Evolutionary conservation across 2,113 vertebrate species (phyloP).

Genomic region (Scomber scombrus): DNA sequence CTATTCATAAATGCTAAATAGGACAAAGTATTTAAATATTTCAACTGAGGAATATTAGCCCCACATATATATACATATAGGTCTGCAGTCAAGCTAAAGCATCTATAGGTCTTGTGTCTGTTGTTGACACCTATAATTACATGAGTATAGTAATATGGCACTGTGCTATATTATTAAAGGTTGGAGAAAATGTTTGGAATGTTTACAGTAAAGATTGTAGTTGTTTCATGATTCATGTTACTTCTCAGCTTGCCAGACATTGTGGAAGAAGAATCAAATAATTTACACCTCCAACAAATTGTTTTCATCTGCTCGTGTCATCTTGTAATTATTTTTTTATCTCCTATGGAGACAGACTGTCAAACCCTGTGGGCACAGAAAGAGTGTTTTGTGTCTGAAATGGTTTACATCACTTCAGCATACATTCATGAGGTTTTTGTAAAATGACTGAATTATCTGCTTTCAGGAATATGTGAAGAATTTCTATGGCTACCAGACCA

Average conservation of each 20-base stretch:
- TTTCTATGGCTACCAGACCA: slow-evolving; percentile 65
- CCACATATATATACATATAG: too few species aligned
- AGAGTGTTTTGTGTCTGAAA: too few species aligned
- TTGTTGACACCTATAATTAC: slow-evolving; percentile 47
- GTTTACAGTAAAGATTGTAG: slow-evolving; percentile 42
- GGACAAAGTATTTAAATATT: too few species aligned
- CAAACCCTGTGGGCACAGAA: not conserved
- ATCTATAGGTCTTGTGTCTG: not conserved
- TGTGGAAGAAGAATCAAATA: not conserved
- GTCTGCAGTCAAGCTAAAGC: not conserved
- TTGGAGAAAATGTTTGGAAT: slow-evolving; percentile 61
- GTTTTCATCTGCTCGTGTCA: not conserved
- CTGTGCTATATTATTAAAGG: slow-evolving; percentile 36
- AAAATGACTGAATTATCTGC: not conserved
- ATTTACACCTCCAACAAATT: not conserved
- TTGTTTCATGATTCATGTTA: not conserved
- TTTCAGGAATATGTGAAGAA: slow-evolving; percentile 69
- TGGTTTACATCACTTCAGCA: too few species aligned
- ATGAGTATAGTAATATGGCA: not conserved
- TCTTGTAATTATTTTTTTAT: not conserved
- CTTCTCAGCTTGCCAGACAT: not conserved
- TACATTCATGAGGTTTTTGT: not conserved
- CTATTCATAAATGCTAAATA: too few species aligned
- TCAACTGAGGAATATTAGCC: too few species aligned
- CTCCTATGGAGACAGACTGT: not conserved